Evolutionary conservation across 1,140 invertebrate species (phyloP).

Genomic region (Drosophila asahinai): DNA sequence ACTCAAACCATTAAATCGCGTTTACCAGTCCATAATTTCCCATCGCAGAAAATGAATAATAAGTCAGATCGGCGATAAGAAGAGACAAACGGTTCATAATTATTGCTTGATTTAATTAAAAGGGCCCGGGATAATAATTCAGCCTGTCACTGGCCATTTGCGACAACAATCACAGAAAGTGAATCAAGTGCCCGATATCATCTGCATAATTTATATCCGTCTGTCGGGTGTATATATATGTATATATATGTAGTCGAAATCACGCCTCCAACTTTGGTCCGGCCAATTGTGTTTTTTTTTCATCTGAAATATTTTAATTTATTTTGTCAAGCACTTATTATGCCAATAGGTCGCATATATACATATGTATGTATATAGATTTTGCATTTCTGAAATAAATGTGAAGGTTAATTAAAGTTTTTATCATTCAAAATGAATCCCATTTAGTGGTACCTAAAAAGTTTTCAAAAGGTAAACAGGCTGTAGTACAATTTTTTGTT

Average conservation of each 20-base stretch:
- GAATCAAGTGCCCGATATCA: constrained; percentile 2
- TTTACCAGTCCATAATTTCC: constrained; percentile 37
- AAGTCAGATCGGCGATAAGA: neutral
- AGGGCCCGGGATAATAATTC: constrained; percentile 34
- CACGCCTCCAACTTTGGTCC: neutral
- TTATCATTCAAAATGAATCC: too few relatives aligned
- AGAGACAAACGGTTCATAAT: constrained; percentile 40
- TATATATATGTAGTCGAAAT: constrained; percentile 5
- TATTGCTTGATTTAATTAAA: constrained; percentile 55
- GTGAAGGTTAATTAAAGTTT: too few relatives aligned
- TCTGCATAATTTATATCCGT: constrained; percentile 52
- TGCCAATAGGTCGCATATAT: too few relatives aligned
- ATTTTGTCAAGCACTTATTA: constrained; percentile 5
- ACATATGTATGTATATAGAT: too few relatives aligned
- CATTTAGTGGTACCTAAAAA: too few relatives aligned
- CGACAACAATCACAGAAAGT: constrained; percentile 12
- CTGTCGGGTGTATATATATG: neutral
- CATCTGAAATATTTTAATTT: neutral
- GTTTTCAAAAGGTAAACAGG: too few relatives aligned
- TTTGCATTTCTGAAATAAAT: too few relatives aligned
- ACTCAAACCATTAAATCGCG: constrained; percentile 27
- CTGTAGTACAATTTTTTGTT: neutral
- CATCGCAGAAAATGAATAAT: constrained; percentile 22
- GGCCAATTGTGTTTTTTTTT: neutral
- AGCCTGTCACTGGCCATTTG: constrained; percentile 21